Conservation (phyloP, 1,140 invertebrate genomes). For the Portunus trituberculatus region DNA sequence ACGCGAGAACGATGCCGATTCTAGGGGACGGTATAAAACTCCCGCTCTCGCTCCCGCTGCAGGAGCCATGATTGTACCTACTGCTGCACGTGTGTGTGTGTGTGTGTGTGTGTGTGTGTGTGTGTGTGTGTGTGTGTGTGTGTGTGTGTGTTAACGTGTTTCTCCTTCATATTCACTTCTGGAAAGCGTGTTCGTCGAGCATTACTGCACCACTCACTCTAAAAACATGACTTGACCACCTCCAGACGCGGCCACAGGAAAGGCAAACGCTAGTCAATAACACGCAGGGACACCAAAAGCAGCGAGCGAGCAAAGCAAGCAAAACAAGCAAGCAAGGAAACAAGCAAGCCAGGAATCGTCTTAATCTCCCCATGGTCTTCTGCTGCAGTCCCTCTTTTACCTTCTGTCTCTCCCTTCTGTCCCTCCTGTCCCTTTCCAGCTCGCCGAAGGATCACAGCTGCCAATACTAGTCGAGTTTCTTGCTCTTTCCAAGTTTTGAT, state of each 20-base stretch:
- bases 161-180: neutral
- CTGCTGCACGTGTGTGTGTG: neutral
- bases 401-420: neutral
- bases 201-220: neutral
- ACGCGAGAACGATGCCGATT: neutral
- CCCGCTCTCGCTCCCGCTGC: neutral
- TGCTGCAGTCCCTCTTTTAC: neutral
- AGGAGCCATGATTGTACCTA: too few relatives aligned
- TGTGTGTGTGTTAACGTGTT: neutral
- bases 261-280: neutral
- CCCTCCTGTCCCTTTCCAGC: neutral
- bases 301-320: too few relatives aligned
- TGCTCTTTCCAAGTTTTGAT: conserved; percentile 23
- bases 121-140: conserved; percentile 8
- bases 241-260: conserved; percentile 5
- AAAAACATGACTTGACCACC: neutral
- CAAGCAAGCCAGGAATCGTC: too few relatives aligned
- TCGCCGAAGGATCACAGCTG: neutral
- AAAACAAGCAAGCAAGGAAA: too few relatives aligned
- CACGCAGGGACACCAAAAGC: too few relatives aligned
- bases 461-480: neutral
- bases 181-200: too few relatives aligned
- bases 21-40: neutral
- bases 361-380: neutral
- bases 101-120: conserved; percentile 20